Percentiles rank a stretch among this genome's conserved stretches.
These are phyloP conservation scores for Orgyia antiqua DNA, from an alignment of 2,888 invertebrate species.

Conservation along the genomic window DNA sequence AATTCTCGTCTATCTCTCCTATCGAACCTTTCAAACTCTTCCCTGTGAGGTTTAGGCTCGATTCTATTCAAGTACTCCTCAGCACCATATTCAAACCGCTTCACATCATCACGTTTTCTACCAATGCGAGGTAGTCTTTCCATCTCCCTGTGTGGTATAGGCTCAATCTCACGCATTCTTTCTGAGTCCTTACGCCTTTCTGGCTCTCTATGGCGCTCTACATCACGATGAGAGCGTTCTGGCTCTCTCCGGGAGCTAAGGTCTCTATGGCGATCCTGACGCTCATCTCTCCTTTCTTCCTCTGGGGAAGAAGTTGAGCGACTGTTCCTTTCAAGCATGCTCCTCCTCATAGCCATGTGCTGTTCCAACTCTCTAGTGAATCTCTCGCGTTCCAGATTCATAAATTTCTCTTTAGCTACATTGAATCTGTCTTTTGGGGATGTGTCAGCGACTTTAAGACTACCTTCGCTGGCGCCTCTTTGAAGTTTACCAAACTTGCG, in stretches of 20 bases:
- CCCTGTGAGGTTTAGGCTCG: constrained; percentile 57
- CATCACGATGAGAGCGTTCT: constrained; percentile 63
- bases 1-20: constrained; percentile 57
- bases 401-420: constrained; percentile 91
- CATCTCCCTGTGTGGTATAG: constrained; percentile 53
- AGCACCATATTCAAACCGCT: constrained; percentile 64
- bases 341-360: constrained; percentile 71
- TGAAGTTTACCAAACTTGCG: constrained; percentile 63
- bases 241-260: constrained; percentile 63
- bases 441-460: constrained; percentile 58
- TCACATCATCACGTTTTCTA: constrained; percentile 61
- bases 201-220: constrained; percentile 53
- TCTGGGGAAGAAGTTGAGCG: constrained; percentile 76
- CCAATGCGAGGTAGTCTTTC: constrained; percentile 67
- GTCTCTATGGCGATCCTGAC: constrained; percentile 64
- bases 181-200: constrained; percentile 58
- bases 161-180: constrained; percentile 46
- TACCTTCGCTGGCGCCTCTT: constrained; percentile 65
- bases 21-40: constrained; percentile 59
- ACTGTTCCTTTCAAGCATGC: constrained; percentile 71
- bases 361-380: constrained; percentile 77
- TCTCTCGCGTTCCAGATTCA: constrained; percentile 85
- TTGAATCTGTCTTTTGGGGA: constrained; percentile 89
- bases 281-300: constrained; percentile 72
- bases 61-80: constrained; percentile 65